Conservation (phyloP, 2,888 invertebrate genomes). For the Microplitis deprimator region DNA sequence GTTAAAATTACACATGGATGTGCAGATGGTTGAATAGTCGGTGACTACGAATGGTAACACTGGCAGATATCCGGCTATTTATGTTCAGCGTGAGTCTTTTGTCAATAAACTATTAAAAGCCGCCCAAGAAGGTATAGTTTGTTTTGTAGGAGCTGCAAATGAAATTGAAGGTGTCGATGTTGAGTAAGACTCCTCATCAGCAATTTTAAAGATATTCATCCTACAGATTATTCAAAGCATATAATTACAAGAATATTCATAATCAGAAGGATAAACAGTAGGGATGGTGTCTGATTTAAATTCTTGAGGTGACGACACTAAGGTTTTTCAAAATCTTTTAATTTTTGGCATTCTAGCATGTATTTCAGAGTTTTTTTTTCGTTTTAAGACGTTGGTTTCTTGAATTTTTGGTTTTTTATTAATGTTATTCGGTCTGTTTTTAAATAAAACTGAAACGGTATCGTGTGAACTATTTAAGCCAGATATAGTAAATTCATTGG, state of each 20-base stretch:
- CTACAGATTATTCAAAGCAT: neutral
- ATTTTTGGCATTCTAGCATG: conserved; percentile 32
- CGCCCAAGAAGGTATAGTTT: conserved; percentile 34
- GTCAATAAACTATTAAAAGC: conserved; percentile 34
- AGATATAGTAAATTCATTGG: conserved; percentile 2
- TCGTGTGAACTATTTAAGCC: conserved; percentile 21
- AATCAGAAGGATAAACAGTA: neutral
- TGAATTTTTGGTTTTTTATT: neutral
- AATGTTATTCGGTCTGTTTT: neutral
- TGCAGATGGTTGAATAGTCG: conserved; percentile 32
- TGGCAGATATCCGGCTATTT: conserved; percentile 29
- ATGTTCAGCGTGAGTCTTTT: conserved; percentile 24
- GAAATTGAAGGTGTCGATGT: neutral
- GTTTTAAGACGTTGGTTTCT: neutral
- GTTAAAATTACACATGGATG: conserved; percentile 38
- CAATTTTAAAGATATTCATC: neutral
- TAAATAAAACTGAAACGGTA: conserved; percentile 16
- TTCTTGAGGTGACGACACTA: neutral
- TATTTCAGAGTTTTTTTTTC: neutral
- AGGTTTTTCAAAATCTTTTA: conserved; percentile 27
- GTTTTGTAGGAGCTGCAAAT: neutral
- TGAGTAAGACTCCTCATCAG: too few species aligned
- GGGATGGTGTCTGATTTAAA: neutral
- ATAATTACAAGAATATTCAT: neutral
- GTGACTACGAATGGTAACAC: conserved; percentile 34